These are phyloP conservation scores for Etheostoma spectabile DNA, from an alignment of 2,113 vertebrate genomes.

Conservation along the genomic window DNA sequence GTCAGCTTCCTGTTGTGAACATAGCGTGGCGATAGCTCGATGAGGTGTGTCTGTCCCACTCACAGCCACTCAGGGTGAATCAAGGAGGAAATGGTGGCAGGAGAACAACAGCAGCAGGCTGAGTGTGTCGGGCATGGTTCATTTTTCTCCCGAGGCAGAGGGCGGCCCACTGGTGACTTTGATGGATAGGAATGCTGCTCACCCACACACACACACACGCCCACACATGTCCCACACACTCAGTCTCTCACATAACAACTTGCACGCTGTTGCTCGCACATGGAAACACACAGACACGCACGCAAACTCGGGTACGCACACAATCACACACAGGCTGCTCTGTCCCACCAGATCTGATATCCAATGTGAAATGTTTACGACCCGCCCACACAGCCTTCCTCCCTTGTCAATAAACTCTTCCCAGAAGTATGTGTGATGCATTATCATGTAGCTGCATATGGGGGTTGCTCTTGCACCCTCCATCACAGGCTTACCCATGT, in stretches of 20 bases:
- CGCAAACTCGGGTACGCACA: constrained; percentile 21
- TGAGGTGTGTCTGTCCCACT: constrained; percentile 70
- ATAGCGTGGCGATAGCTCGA: constrained; percentile 7
- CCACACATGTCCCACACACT: constrained; percentile 79
- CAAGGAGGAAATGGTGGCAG: constrained; percentile 72
- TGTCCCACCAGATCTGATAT: constrained; percentile 71
- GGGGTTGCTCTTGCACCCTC: constrained; percentile 60
- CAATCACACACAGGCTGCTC: constrained; percentile 43
- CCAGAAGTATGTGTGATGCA: constrained; percentile 76
- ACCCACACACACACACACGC: constrained; percentile 73
- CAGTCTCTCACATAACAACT: constrained; percentile 52
- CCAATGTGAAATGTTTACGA: constrained; percentile 77
- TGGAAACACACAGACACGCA: constrained; percentile 24
- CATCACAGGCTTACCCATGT: constrained; percentile 69
- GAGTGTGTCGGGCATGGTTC: constrained; percentile 67
- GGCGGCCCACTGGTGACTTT: constrained; percentile 79
- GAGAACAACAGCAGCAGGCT: constrained; percentile 58
- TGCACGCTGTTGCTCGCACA: constrained; percentile 29
- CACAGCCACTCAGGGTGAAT: constrained; percentile 71
- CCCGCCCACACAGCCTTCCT: constrained; percentile 75
- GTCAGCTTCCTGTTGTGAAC: constrained; percentile 59
- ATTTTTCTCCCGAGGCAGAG: constrained; percentile 76
- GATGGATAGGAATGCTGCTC: constrained; percentile 84
- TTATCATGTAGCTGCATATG: constrained; percentile 47
- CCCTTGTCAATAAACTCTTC: constrained; percentile 78